Percentiles rank a stretch among this genome's conserved stretches.
These are phyloP conservation scores for Tenthredo amoena DNA, from an alignment of 2,888 invertebrate species.

Conservation along the genomic window DNA sequence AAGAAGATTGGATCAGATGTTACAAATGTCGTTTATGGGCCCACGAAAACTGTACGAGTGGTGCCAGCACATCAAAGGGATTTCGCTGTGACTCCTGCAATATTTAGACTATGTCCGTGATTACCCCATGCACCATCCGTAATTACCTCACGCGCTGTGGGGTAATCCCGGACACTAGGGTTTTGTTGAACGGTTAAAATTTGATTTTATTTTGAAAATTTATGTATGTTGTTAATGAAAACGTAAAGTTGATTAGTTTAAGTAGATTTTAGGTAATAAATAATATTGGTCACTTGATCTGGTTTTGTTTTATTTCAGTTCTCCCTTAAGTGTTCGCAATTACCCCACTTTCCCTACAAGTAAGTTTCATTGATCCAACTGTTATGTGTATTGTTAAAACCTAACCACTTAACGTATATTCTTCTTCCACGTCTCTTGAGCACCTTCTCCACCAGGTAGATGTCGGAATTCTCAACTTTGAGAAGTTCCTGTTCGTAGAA, in stretches of 20 bases:
- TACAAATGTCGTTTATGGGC: neutral
- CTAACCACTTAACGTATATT: too few species aligned
- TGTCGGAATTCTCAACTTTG: too few species aligned
- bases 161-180: neutral
- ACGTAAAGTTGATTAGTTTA: neutral
- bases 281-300: neutral
- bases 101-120: neutral
- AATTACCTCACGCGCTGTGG: neutral
- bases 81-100: neutral
- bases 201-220: neutral
- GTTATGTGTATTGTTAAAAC: too few species aligned
- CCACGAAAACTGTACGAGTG: conserved; percentile 9
- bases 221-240: neutral
- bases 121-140: neutral
- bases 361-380: too few species aligned
- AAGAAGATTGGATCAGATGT: neutral
- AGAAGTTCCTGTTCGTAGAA: too few species aligned
- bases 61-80: neutral
- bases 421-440: too few species aligned
- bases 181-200: neutral
- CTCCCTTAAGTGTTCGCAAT: conserved; percentile 2
- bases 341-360: conserved; percentile 12
- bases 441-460: too few species aligned
- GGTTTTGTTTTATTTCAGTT: neutral
- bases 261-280: neutral